Conservation (phyloP, 2,797 vertebrate genomes). For the Sebastes jordani region DNA sequence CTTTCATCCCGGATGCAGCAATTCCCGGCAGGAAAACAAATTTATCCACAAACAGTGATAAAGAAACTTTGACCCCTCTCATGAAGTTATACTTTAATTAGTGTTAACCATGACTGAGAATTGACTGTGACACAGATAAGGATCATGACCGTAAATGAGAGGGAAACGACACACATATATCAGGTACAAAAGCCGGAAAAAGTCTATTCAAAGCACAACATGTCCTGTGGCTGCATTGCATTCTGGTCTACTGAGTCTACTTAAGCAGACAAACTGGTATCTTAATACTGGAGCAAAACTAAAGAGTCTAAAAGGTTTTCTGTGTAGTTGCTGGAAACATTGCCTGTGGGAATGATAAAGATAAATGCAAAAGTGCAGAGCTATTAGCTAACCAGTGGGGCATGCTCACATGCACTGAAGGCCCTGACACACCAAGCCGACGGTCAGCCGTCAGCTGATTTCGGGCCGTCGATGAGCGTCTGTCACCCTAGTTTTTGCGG, state of each 20-base stretch:
- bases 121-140: neutral
- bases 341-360: neutral
- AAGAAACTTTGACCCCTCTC: slow-evolving; percentile 3
- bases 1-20: neutral
- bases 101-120: neutral
- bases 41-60: neutral
- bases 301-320: neutral
- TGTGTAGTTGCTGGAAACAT: neutral
- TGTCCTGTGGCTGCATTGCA: neutral
- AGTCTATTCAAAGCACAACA: neutral
- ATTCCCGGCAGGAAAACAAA: neutral
- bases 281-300: neutral
- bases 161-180: neutral
- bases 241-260: neutral
- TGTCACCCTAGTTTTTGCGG: too few species aligned
- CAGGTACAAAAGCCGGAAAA: neutral
- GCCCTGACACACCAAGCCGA: too few species aligned
- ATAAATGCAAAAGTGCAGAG: neutral
- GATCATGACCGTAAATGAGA: neutral
- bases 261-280: neutral
- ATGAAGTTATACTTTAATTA: neutral
- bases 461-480: too few species aligned
- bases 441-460: too few species aligned
- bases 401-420: neutral
- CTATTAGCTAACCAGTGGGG: neutral